Evolutionary conservation across 2,888 invertebrate species (phyloP), one percentile per base, ranked within the genome.

Genomic region (Stegophylla sp.): DNA sequence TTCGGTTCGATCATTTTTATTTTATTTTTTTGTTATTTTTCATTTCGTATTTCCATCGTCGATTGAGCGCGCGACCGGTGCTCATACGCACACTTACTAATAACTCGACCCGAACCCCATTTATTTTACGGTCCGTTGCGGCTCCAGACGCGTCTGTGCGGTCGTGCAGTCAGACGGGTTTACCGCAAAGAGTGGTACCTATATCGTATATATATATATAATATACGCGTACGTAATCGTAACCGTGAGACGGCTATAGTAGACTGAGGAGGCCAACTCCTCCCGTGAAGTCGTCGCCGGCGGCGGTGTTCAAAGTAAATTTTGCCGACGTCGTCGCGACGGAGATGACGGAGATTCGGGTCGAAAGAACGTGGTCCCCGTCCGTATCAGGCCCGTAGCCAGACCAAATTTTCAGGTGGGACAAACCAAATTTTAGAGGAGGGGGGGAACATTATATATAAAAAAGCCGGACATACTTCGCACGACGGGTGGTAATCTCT

Each of bases 51-150:
- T 72, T 59, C 26, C 56, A 26, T 26, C 26, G 26, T 59, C 15
- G 72, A 59, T 23, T 59, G 63, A 13, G 26, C 61, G n/a, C 51
- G 48, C 28, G 67, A 26, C 45, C 48, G n/a, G 67, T 28, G 51
- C n/a, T 51, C 13, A 13, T 7, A n/a, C n/a, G 5, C 23, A 20
- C 56, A 23, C 23, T 20, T 12, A 56, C 2, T 23, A 41, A 59
- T 23, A 59, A 59, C 48, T 43, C 28, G 61, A 45, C 43, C 45
- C 13, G 51, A 26, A 74, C 28, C 73, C 61, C 61, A 45, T 74
- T 74, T 74, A 45, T 74, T 74, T 74, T 74, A 74, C 61, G 73
- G 73, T 74, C 73, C 73, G 73, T n/a, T 61, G 73, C 59, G 28
- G 48, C 13, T 59, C 43, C 17, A n/a, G 59, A 72, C 72, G 72